A percentile compares a stretch with the other conserved stretches of the same genome.
These are phyloP conservation scores for Metacarcinus magister DNA, from an alignment of 2,888 invertebrate genomes.

Conservation along the genomic window DNA sequence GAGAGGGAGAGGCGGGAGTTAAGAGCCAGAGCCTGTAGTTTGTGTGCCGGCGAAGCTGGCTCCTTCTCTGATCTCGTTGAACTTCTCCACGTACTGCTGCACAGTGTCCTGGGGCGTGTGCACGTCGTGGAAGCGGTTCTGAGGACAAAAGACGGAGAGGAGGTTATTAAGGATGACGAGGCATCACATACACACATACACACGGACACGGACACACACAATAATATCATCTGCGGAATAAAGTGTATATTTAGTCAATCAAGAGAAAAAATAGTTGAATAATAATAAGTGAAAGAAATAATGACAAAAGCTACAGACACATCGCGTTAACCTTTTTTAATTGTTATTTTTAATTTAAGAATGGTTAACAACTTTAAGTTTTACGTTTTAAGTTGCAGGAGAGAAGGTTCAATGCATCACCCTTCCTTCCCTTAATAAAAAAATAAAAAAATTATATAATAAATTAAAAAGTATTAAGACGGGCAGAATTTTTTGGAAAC, in stretches of 20 bases:
- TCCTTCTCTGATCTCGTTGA: constrained; percentile 82
- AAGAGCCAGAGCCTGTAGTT: constrained; percentile 42
- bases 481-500: too few relatives aligned
- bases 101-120: constrained; percentile 82
- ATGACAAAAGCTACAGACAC: too few relatives aligned
- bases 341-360: too few relatives aligned
- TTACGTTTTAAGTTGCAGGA: too few relatives aligned
- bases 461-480: too few relatives aligned
- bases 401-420: too few relatives aligned
- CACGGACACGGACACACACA: neutral
- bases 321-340: too few relatives aligned
- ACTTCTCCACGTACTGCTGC: constrained; percentile 82
- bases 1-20: neutral
- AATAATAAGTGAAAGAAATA: neutral
- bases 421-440: too few relatives aligned
- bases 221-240: neutral
- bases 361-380: too few relatives aligned
- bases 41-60: constrained; percentile 16
- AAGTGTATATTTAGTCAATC: neutral
- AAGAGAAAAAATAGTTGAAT: too few relatives aligned
- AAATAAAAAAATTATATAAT: too few relatives aligned
- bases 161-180: neutral
- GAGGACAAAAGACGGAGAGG: neutral
- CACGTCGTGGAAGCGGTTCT: constrained; percentile 79
- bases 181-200: neutral